Conservation (phyloP, 2,888 invertebrate genomes). For the Rhagium mordax region DNA sequence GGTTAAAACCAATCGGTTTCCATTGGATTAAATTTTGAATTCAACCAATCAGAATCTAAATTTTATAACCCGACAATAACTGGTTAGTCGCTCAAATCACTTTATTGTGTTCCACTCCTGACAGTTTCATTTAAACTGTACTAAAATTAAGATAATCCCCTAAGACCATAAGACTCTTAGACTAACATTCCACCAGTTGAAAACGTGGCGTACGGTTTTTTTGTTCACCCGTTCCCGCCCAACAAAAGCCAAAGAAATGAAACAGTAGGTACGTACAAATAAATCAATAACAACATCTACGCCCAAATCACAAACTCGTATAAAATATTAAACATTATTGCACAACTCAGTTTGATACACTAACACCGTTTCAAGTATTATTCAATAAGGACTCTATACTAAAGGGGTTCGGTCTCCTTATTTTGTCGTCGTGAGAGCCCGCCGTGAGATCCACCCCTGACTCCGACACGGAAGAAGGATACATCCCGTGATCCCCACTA, state of each 20-base stretch:
- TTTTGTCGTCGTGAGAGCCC: slow-evolving; percentile 68
- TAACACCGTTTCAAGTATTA: slow-evolving; percentile 74
- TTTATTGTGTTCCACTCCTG: no score
- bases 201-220: background rate
- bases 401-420: slow-evolving; percentile 84
- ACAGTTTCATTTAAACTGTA: no score
- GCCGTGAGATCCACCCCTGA: slow-evolving; percentile 70
- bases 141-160: no score
- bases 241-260: background rate
- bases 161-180: no score
- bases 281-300: slow-evolving; percentile 36
- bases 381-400: slow-evolving; percentile 91
- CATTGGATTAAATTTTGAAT: no score
- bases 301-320: slow-evolving; percentile 25
- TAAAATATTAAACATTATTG: slow-evolving; percentile 54
- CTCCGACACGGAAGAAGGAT: slow-evolving; percentile 59
- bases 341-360: slow-evolving; percentile 49
- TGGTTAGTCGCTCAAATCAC: no score
- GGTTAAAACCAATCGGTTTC: no score
- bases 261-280: slow-evolving; percentile 20
- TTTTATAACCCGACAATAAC: no score
- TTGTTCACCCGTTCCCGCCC: background rate
- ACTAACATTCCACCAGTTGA: no score
- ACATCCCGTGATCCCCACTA: slow-evolving; percentile 68
- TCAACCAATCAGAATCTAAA: no score